phyloP scores from a whole-genome alignment of 2,888 invertebrate species.

The Ichneumoninae sp. region DNA sequence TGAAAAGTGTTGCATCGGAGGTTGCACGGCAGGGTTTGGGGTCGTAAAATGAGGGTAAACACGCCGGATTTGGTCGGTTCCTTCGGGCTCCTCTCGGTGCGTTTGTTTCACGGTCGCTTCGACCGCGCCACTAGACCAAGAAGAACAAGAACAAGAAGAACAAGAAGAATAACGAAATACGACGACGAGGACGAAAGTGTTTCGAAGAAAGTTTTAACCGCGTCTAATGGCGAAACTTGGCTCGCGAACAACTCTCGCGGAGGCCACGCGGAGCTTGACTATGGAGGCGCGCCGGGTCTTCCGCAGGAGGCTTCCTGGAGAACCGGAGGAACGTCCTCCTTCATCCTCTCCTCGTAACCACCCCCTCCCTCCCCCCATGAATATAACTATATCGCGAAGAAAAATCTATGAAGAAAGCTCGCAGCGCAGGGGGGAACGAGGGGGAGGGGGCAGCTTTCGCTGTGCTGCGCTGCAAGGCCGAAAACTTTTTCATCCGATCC shows the following conservation, averaged over 20 bases:
- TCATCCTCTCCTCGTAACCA: constrained; percentile 17
- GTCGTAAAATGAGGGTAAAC: constrained; percentile 70
- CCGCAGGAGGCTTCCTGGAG: constrained; percentile 50
- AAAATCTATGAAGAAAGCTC: constrained; percentile 64
- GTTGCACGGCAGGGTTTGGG: constrained; percentile 25
- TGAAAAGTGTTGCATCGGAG: constrained; percentile 58
- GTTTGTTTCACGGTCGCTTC: constrained; percentile 81
- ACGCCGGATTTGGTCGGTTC: constrained; percentile 75
- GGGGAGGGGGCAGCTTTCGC: constrained; percentile 60
- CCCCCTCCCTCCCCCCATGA: constrained; percentile 1
- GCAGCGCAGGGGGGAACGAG: constrained; percentile 53
- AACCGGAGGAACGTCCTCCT: constrained; percentile 59
- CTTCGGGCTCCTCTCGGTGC: constrained; percentile 43
- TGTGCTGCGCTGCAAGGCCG: constrained; percentile 39
- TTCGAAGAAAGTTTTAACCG: constrained; percentile 83
- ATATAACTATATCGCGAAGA: constrained; percentile 51
- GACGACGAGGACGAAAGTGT: constrained; percentile 80
- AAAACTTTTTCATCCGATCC: constrained; percentile 75
- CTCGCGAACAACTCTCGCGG: constrained; percentile 74
- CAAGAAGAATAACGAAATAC: constrained; percentile 66
- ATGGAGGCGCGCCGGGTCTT: constrained; percentile 74
- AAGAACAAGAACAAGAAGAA: constrained; percentile 52
- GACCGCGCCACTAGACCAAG: constrained; percentile 38
- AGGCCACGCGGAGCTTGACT: constrained; percentile 76
- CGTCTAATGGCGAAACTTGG: constrained; percentile 83